Evolutionary conservation across 2,888 invertebrate genomes (phyloP).

Genomic region (Cerastis leucographa): DNA sequence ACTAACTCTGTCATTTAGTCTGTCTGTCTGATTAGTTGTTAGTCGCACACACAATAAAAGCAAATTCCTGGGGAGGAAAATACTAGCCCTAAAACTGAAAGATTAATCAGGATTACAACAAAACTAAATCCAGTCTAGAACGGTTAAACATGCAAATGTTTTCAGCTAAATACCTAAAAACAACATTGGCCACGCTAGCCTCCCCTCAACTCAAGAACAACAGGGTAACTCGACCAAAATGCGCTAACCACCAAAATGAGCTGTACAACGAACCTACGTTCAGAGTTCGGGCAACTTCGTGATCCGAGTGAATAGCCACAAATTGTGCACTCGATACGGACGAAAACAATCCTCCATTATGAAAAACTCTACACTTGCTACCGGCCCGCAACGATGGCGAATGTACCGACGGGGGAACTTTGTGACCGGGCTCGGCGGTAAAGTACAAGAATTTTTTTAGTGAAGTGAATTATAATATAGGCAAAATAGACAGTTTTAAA

Average conservation of each 20-base stretch:
- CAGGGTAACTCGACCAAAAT: conserved; percentile 45
- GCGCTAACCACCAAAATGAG: conserved; percentile 38
- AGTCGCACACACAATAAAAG: neutral
- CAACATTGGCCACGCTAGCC: conserved; percentile 21
- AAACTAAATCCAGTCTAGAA: conserved; percentile 11
- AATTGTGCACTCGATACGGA: conserved; percentile 65
- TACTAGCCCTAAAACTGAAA: neutral
- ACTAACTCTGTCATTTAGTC: neutral
- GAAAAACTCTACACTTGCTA: conserved; percentile 65
- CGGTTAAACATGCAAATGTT: conserved; percentile 37
- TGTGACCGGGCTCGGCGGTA: neutral
- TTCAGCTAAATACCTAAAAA: conserved; percentile 37
- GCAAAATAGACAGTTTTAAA: neutral
- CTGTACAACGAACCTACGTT: conserved; percentile 25
- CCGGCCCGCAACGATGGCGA: conserved; percentile 14
- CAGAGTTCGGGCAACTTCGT: conserved; percentile 45
- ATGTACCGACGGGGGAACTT: conserved; percentile 43
- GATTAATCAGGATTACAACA: conserved; percentile 25
- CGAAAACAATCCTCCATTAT: conserved; percentile 69
- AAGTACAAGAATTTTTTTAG: neutral
- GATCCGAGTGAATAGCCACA: conserved; percentile 55
- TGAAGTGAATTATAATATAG: neutral
- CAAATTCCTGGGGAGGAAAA: neutral
- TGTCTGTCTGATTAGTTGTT: neutral
- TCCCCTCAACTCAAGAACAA: conserved; percentile 46